Percentiles rank a stretch among this genome's conserved stretches.
Evolutionary conservation across 2,888 invertebrate genomes (phyloP).

Genomic region (Perizoma flavofasciatum): DNA sequence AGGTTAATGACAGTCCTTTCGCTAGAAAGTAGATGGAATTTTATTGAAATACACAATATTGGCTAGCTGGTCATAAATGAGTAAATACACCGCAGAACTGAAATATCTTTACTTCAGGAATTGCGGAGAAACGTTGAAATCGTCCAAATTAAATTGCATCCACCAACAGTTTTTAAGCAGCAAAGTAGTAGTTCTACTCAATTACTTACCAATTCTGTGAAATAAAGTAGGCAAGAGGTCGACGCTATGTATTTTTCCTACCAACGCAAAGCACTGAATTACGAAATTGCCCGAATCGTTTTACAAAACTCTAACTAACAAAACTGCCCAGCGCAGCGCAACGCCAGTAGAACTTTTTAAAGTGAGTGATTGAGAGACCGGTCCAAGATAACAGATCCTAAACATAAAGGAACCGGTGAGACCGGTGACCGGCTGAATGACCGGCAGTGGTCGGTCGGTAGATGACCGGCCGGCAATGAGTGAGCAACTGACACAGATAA

Average conservation of each 20-base stretch:
- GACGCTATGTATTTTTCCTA: neutral
- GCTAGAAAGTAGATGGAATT: constrained; percentile 41
- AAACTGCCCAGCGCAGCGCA: too few species aligned
- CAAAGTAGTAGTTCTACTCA: neutral
- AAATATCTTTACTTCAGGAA: too few species aligned
- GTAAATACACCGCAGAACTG: neutral
- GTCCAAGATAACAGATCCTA: too few species aligned
- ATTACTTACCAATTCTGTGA: constrained; percentile 5
- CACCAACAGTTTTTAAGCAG: neutral
- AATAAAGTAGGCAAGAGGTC: constrained; percentile 4
- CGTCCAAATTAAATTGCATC: neutral
- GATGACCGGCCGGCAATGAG: constrained; percentile 16
- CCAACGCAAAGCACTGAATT: constrained; percentile 1
- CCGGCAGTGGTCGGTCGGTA: too few species aligned
- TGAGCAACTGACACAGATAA: constrained; percentile 5
- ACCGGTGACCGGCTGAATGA: neutral
- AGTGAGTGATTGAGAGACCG: constrained; percentile 2
- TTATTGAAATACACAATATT: constrained; percentile 3
- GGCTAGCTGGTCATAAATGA: neutral
- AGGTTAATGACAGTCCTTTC: constrained; percentile 80
- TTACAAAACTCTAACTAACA: neutral
- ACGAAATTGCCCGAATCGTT: neutral
- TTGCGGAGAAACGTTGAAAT: neutral
- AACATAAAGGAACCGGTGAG: too few species aligned
- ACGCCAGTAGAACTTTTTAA: constrained; percentile 6